phyloP scores from a whole-genome alignment of 2,113 vertebrate species.

The Microtus richardsoni region DNA sequence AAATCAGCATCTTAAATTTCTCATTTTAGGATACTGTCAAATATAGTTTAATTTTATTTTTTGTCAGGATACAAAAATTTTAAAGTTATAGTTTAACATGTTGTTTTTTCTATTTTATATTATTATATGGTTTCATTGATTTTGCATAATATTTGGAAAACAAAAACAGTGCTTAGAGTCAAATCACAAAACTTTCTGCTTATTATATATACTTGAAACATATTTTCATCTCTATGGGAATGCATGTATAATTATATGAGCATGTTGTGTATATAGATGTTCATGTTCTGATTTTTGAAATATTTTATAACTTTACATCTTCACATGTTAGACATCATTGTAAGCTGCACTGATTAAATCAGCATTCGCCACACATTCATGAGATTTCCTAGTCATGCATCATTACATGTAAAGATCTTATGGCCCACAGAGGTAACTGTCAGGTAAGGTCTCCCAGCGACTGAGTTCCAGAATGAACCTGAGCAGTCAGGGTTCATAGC shows the following conservation, averaged over 20 bases:
- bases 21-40: slow-evolving; percentile 27
- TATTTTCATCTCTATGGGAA: background rate
- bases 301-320: background rate
- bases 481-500: background rate
- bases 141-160: background rate
- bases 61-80: background rate
- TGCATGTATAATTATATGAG: background rate
- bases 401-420: background rate
- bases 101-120: background rate
- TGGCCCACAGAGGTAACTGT: background rate
- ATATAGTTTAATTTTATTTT: background rate
- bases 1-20: background rate
- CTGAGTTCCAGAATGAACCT: background rate
- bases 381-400: background rate
- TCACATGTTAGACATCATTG: background rate
- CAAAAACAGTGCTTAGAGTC: background rate
- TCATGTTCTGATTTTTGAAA: background rate
- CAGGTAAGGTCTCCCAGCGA: background rate
- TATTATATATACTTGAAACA: slow-evolving; percentile 37
- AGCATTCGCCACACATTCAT: background rate
- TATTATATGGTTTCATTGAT: background rate
- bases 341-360: background rate
- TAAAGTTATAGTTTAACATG: background rate
- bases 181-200: background rate
- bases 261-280: background rate